Evolutionary conservation across 2,113 vertebrate species (phyloP).

Genomic region (Dinomys branickii): DNA sequence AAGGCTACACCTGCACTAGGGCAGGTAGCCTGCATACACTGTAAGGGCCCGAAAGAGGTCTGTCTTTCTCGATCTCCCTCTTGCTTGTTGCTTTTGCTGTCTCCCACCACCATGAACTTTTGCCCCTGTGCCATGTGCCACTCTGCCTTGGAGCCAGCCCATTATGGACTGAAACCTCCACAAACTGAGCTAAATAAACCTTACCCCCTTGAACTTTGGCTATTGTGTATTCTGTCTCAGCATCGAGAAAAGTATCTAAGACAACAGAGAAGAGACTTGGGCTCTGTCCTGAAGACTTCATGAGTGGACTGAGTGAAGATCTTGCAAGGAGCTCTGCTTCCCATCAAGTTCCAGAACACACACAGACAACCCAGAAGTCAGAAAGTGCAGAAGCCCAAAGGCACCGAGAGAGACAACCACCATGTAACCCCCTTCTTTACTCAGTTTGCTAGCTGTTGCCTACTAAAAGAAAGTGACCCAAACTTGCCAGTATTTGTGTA

Average conservation of each 20-base stretch:
- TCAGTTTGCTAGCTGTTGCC: neutral
- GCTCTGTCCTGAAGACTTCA: conserved; percentile 29
- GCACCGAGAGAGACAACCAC: neutral
- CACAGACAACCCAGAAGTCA: too few relatives aligned
- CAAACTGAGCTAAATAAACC: neutral
- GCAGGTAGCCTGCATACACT: neutral
- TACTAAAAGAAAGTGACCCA: neutral
- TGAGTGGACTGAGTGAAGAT: neutral
- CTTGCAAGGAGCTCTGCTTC: neutral
- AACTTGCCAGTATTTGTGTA: neutral
- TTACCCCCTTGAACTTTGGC: neutral
- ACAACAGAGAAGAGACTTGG: conserved; percentile 22
- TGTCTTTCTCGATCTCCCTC: too few relatives aligned
- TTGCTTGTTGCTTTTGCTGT: neutral
- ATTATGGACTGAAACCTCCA: neutral
- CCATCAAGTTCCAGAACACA: neutral
- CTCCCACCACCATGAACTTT: neutral
- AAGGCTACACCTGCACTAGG: neutral
- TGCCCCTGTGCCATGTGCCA: neutral
- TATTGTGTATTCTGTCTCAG: neutral
- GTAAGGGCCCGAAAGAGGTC: too few relatives aligned
- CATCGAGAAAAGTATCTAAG: neutral
- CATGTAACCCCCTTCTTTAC: neutral
- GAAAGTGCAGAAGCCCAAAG: neutral
- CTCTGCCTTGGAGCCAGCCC: too few relatives aligned